Evolutionary conservation across 2,888 invertebrate species (phyloP), one percentile per base, ranked within the genome.

Genomic region (Thymelicus sylvestris): DNA sequence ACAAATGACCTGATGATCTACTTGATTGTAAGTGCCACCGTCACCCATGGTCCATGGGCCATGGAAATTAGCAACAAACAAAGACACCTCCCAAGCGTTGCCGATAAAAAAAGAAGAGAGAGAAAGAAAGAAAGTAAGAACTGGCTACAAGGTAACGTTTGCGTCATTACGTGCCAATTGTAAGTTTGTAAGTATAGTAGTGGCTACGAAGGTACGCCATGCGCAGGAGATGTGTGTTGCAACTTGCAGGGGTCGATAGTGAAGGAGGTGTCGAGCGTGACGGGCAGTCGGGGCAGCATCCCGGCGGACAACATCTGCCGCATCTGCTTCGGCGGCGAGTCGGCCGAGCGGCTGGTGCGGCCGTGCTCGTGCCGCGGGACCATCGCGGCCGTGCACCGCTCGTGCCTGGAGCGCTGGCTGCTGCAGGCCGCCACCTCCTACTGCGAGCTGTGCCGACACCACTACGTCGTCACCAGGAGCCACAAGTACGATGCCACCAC

Each of bases 341-440:
- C 91, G 6, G 85, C 88, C 8, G 93, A 92, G 88, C 88, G 90
- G 57, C 87, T 93, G 77, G 92, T 92, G 81, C 87, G 90, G 80
- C 93, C 93, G 69, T 93, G 93, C 85, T 86, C 87, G 2, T 93
- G 93, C 78, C 88, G 93, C 75, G 93, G 93, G 67, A 93, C 93
- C 79, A 88, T 93, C 79, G 93, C 93, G 69, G 91, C 91, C 73
- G 93, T 93, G 77, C 93, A 93, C 84, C 89, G 93, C 81, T 73
- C 87, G 74, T 93, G 93, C 79, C 87, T 93, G 55, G 93, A 93
- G 87, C 89, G 93, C 76, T 93, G 93, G 93, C 84, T 93, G 84
- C 85, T 92, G 82, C 92, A 92, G 80, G 92, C 93, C 61, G 87
- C 92, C 78, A 90, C 91, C 39, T 91, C 91, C 72, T 88, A 92